Evolutionary conservation across 2,888 invertebrate species (phyloP).

Genomic region (Psylliodes chrysocephalus): DNA sequence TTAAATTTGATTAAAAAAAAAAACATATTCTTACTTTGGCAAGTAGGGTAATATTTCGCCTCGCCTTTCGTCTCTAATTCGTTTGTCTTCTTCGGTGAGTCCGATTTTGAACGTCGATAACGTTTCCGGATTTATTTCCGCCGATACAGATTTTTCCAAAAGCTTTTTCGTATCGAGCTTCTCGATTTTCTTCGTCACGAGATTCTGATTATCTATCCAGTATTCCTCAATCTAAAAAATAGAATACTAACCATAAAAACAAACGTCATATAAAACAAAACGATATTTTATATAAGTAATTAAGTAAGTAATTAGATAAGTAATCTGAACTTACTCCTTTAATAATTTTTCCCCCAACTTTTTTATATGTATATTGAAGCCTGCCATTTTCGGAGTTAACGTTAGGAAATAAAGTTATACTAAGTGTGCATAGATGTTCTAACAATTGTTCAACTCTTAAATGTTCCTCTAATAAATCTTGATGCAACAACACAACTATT

Average conservation of each 20-base stretch:
- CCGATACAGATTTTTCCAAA: slow-evolving; percentile 40
- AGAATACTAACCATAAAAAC: neutral
- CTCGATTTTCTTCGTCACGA: slow-evolving; percentile 55
- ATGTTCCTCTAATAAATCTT: slow-evolving; percentile 64
- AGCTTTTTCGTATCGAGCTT: slow-evolving; percentile 55
- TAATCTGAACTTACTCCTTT: slow-evolving; percentile 57
- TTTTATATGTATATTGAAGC: slow-evolving; percentile 64
- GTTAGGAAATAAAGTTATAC: slow-evolving; percentile 60
- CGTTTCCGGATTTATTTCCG: slow-evolving; percentile 61
- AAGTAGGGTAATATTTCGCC: slow-evolving; percentile 70
- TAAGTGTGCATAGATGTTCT: slow-evolving; percentile 63
- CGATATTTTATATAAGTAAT: too few relatives aligned
- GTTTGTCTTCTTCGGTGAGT: slow-evolving; percentile 71
- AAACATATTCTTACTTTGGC: slow-evolving; percentile 59
- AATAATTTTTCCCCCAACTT: slow-evolving; percentile 66
- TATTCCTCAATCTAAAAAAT: slow-evolving; percentile 55
- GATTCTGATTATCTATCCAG: slow-evolving; percentile 58
- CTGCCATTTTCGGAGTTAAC: slow-evolving; percentile 57
- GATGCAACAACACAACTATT: slow-evolving; percentile 62
- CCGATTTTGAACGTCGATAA: slow-evolving; percentile 75
- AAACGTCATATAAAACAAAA: too few relatives aligned
- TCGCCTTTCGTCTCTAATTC: slow-evolving; percentile 61
- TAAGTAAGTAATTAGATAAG: too few relatives aligned
- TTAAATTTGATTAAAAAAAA: slow-evolving; percentile 3
- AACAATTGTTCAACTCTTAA: slow-evolving; percentile 64